Evolutionary conservation across 2,888 invertebrate genomes (phyloP), one percentile per base, ranked within the genome.

Genomic region (Nectonema munidae): DNA sequence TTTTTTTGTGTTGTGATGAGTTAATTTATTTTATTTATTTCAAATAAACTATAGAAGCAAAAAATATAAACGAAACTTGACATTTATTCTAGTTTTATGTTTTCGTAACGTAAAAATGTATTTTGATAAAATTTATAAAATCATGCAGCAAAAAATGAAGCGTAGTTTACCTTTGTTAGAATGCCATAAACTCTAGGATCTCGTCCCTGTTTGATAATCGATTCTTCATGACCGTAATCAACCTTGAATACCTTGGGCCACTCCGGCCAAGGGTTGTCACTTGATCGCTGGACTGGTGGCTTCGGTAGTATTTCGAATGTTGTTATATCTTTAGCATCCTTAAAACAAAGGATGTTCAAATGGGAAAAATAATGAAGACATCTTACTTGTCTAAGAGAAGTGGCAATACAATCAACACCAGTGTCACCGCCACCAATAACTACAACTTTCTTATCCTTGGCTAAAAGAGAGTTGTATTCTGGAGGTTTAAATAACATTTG

Each of bases 191-290:
- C 69, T 39, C 89, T 64, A 2, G 89, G 95, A 58, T 95, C 89
- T 28, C 68, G 65, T 9, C 81, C 83, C 52, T 68, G 72, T 50
- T 71, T 71, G n/a, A 75, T 65, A 50, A 69, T 68, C 2, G 75
- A 79, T 58, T 95, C 95, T 49, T 89, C 86, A 50, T 95, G 89
- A 0, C 95, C 95, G 52, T 95, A 95, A 56, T 95, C 95, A 17
- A 86, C 72, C 47, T 72, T 69, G 64, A 89, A 86, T 17, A 83
- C 72, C 50, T 75, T 65, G 0, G 89, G 89, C 71, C 76, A 95
- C 52, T 86, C 79, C 2, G 89, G 95, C 95, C 95, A 95, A 1
- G 89, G 89, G 58, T 95, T 95, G 54, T 79, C 79, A 13, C 62
- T 61, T 11, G 70, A 69, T 21, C 95, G 64, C 18, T 61, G 62